Base-by-base conservation (phyloP, 2,113 vertebrate species). In the Lasiurus borealis region DNA sequence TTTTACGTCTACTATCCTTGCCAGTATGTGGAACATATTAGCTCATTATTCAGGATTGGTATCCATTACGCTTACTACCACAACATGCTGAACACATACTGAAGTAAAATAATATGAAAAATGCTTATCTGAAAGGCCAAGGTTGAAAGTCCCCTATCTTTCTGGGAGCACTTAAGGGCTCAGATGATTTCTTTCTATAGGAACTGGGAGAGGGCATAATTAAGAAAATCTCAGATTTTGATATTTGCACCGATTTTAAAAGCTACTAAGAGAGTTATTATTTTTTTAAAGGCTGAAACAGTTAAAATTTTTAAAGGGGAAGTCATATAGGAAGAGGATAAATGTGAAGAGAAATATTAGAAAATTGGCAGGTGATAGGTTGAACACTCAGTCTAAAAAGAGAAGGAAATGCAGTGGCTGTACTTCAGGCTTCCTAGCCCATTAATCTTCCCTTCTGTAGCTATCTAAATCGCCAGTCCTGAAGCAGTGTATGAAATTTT, bases 181-280 rank as follows among this genome's bases (percentile, higher is more conserved):
- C 16, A 13, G 27, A 46, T 40, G 57, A 59, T 62, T 44, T 40
- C n/a, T n/a, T 78, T 99, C 98, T 94, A 90, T 4, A 99, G 98
- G 97, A 99, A 99, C 25, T 98, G 98, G 21, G 99, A 99, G 59
- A 99, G 98, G 0, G 99, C 98, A 48, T 98, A 99, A 90, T 99
- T 99, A 84, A 99, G 98, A 96, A 99, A 6, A 98, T 99, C 96
- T 99, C 98, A 4, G 99, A 99, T 69, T 99, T 99, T 98, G 99
- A 98, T 95, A 99, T 98, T 98, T 99, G 99, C 71, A 99, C 98
- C 92, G 99, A 98, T 97, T 99, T 99, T 84, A 99, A 98, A 95
- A 99, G 98, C 98, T 99, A 99, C 97, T 99, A 98, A 25, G 98
- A 99, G 85, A 99, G 98, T 96, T 99, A n/a, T n/a, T n/a, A 99